These are phyloP conservation scores for Dipus sagitta DNA, from an alignment of 2,797 vertebrate genomes.

Conservation along the genomic window DNA sequence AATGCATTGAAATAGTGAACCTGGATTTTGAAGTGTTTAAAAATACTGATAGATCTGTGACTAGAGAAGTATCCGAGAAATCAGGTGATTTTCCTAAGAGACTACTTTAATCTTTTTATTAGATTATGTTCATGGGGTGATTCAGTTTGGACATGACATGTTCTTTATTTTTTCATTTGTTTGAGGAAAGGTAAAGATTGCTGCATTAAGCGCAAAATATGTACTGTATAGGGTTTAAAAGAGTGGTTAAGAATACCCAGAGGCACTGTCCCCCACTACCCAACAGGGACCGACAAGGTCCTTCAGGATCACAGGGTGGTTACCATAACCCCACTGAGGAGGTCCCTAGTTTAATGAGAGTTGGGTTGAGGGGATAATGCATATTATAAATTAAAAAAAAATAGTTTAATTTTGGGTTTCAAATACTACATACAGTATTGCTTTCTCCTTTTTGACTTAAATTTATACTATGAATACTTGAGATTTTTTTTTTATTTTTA, in stretches of 20 bases:
- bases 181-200: not conserved
- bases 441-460: conserved; percentile 27
- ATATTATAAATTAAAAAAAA: too few species aligned
- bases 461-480: not conserved
- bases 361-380: too few species aligned
- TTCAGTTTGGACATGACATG: not conserved
- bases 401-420: not conserved
- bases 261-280: too few species aligned
- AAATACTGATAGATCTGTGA: not conserved
- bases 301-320: too few species aligned
- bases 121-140: not conserved
- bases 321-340: too few species aligned
- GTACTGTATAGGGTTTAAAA: not conserved
- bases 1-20: not conserved
- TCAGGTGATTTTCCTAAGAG: not conserved
- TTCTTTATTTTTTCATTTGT: not conserved
- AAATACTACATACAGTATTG: not conserved
- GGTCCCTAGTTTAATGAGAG: too few species aligned
- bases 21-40: not conserved
- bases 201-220: not conserved
- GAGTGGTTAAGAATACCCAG: not conserved
- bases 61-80: not conserved
- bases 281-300: too few species aligned
- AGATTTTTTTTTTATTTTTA: not conserved
- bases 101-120: not conserved